phyloP scores from a whole-genome alignment of 37 sponge, comb jelly and placozoan genomes.

The Aplysina aerophoba region DNA sequence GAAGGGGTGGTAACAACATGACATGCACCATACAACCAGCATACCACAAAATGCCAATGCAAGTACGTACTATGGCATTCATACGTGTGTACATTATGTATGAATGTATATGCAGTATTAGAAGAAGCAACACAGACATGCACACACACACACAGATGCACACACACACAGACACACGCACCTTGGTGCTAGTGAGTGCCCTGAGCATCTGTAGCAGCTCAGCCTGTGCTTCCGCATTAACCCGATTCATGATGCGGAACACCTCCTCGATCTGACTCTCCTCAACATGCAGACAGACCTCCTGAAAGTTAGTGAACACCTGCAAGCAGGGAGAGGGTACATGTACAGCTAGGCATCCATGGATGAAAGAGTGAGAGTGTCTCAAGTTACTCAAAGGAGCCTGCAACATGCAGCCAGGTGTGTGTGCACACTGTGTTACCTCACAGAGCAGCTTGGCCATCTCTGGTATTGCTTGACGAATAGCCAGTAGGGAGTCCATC shows the following conservation, averaged over 20 bases:
- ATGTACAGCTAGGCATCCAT: too few species aligned
- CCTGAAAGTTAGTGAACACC: constrained; percentile 29
- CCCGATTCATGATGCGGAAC: constrained; percentile 7
- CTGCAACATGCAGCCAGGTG: too few species aligned
- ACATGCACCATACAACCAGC: too few species aligned
- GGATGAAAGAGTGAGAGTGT: too few species aligned
- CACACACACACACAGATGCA: too few species aligned
- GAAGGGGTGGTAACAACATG: too few species aligned
- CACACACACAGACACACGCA: not conserved
- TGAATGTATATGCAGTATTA: too few species aligned
- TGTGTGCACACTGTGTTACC: not conserved
- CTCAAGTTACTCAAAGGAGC: too few species aligned
- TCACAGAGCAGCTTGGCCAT: constrained; percentile 19
- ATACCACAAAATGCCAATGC: too few species aligned
- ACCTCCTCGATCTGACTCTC: constrained; percentile 33
- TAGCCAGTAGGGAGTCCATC: constrained; percentile 58
- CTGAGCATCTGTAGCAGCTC: constrained; percentile 25
- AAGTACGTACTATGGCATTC: not conserved
- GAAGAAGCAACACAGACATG: too few species aligned
- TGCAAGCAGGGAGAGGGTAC: not conserved
- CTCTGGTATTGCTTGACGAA: constrained; percentile 28
- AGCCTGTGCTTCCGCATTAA: not conserved
- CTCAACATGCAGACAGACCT: constrained; percentile 16
- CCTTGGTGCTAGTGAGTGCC: constrained; percentile 31
- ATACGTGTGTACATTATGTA: not conserved